A percentile compares a stretch with the other conserved stretches of the same genome.
Evolutionary conservation across 2,113 vertebrate genomes (phyloP).

Genomic region (Podocnemis expansa): DNA sequence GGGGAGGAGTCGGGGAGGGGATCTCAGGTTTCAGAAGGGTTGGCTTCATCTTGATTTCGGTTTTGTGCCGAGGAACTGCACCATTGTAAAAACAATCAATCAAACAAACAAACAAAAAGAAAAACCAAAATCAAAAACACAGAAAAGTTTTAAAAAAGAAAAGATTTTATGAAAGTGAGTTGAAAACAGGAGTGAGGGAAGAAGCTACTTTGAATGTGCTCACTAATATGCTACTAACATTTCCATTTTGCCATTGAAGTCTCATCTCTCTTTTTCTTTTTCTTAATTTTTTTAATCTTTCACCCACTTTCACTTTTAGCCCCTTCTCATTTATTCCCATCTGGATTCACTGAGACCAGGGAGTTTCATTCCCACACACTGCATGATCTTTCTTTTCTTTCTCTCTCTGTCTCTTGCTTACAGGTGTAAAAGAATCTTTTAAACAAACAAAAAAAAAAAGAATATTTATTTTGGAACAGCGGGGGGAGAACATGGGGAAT

Average conservation of each 20-base stretch:
- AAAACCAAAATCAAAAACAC: background rate
- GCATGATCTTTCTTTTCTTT: constrained; percentile 46
- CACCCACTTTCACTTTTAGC: constrained; percentile 17
- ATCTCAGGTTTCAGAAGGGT: constrained; percentile 27
- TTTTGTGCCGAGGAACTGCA: constrained; percentile 58
- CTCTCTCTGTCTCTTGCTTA: constrained; percentile 60
- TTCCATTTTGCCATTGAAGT: constrained; percentile 52
- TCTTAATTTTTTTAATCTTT: constrained; percentile 11
- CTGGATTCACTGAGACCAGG: background rate
- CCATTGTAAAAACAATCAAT: constrained; percentile 35
- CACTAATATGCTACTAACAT: constrained; percentile 27
- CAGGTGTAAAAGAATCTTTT: constrained; percentile 68
- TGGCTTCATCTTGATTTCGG: constrained; percentile 39
- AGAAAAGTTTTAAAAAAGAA: background rate
- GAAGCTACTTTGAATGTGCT: constrained; percentile 59
- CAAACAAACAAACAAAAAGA: background rate
- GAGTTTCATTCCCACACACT: constrained; percentile 29
- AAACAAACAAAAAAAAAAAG: constrained; percentile 69
- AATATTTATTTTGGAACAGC: constrained; percentile 70
- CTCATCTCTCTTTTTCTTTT: constrained; percentile 22
- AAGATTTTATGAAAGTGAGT: constrained; percentile 29
- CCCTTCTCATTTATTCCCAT: constrained; percentile 29
- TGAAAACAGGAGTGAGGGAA: background rate
- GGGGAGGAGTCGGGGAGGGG: constrained; percentile 20
- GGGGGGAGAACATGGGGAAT: constrained; percentile 45